Conservation (phyloP, 2,113 vertebrate genomes). For the Tonatia bakeri region DNA sequence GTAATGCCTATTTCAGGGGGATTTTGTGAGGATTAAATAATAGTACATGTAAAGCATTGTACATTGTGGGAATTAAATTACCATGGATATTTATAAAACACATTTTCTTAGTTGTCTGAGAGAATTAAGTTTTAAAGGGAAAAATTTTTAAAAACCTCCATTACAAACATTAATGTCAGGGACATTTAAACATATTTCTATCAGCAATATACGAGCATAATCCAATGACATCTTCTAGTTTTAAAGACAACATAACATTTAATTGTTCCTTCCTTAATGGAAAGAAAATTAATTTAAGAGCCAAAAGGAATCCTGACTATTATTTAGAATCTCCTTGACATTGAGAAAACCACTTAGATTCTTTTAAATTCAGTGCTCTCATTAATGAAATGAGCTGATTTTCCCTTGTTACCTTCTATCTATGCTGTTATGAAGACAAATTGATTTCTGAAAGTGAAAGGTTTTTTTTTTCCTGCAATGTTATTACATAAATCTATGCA, state of each 20-base stretch:
- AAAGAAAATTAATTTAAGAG: constrained; percentile 35
- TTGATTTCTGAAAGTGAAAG: not conserved
- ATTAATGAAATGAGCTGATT: not conserved
- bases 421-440: not conserved
- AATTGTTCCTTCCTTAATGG: not conserved
- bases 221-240: not conserved
- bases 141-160: not conserved
- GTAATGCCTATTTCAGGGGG: not conserved
- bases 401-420: not conserved
- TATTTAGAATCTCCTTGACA: not conserved
- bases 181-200: not conserved
- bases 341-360: not conserved
- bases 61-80: not conserved
- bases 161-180: not conserved
- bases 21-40: not conserved
- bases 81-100: not conserved
- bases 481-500: not conserved
- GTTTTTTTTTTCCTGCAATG: not conserved
- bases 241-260: constrained; percentile 29
- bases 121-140: not conserved
- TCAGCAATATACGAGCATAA: not conserved
- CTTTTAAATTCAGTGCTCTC: constrained; percentile 11
- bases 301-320: not conserved
- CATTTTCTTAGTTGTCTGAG: not conserved
- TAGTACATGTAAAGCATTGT: not conserved